A percentile compares a stretch with the other conserved stretches of the same genome.
phyloP scores from a whole-genome alignment of 2,888 invertebrate genomes.

The Eristalis intricaria region DNA sequence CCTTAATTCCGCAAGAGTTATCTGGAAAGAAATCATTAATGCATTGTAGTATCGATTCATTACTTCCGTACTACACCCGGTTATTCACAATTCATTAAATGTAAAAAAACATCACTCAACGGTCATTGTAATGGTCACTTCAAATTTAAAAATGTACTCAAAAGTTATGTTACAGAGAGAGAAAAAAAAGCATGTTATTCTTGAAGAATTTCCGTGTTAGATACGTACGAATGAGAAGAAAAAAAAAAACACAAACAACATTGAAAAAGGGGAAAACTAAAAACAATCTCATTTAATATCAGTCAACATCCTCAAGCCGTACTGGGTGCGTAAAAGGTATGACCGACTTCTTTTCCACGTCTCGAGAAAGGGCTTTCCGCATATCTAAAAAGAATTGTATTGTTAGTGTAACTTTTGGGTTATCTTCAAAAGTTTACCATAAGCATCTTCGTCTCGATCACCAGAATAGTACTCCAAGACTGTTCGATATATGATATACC shows the following conservation, averaged over 20 bases:
- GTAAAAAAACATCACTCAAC: neutral
- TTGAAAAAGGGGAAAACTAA: neutral
- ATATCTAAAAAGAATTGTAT: conserved; percentile 88
- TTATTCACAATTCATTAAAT: conserved; percentile 23
- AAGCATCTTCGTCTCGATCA: conserved; percentile 99
- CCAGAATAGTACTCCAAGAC: conserved; percentile 99
- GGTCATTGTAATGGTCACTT: neutral
- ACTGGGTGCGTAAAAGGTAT: conserved; percentile 97
- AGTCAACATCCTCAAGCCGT: conserved; percentile 96
- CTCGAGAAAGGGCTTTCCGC: conserved; percentile 98
- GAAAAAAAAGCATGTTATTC: conserved; percentile 22
- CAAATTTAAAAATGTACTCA: neutral
- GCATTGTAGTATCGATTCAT: neutral
- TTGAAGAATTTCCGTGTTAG: conserved; percentile 27
- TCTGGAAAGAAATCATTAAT: conserved; percentile 44
- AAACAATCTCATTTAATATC: conserved; percentile 73
- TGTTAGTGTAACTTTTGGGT: neutral
- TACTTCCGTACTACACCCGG: neutral
- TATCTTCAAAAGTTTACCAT: conserved; percentile 85
- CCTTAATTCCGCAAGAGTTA: conserved; percentile 49
- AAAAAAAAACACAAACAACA: neutral
- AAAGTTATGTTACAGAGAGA: conserved; percentile 37
- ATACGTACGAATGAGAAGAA: conserved; percentile 1
- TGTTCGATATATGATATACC: conserved; percentile 97
- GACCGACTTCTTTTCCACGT: conserved; percentile 94